phyloP scores from a whole-genome alignment of 2,888 invertebrate genomes.

The Xestia ashworthii region DNA sequence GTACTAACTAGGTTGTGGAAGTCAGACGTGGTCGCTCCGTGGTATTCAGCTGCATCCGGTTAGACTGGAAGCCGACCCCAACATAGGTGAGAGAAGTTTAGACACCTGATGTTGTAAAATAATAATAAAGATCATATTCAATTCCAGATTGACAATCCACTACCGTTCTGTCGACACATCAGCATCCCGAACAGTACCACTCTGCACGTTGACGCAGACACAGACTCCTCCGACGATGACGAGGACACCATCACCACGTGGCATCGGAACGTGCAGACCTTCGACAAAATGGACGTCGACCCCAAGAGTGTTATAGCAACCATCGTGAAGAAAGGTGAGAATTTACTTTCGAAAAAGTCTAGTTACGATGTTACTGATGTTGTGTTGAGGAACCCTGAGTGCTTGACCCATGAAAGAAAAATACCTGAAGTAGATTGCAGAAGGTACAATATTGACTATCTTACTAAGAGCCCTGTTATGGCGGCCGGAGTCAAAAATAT shows the following conservation, averaged over 20 bases:
- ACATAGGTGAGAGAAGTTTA: too few relatives aligned
- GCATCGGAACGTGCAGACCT: constrained; percentile 71
- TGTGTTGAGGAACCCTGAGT: constrained; percentile 71
- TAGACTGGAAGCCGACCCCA: too few relatives aligned
- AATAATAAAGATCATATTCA: background rate
- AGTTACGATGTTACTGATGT: constrained; percentile 81
- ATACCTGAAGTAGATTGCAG: constrained; percentile 77
- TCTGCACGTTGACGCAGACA: constrained; percentile 66
- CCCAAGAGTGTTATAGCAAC: constrained; percentile 72
- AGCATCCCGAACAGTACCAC: constrained; percentile 77
- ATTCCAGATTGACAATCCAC: constrained; percentile 62
- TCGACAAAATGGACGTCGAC: constrained; percentile 75
- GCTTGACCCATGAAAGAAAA: constrained; percentile 71
- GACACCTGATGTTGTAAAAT: too few relatives aligned
- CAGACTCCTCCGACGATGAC: constrained; percentile 69
- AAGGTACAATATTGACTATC: constrained; percentile 80
- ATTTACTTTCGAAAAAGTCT: constrained; percentile 75
- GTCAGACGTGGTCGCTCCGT: too few relatives aligned
- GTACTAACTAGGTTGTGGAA: too few relatives aligned
- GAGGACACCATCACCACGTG: constrained; percentile 67
- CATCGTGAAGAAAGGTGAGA: constrained; percentile 77
- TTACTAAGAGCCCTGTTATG: constrained; percentile 75
- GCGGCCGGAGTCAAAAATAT: constrained; percentile 78
- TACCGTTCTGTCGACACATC: constrained; percentile 79
- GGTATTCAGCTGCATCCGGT: too few relatives aligned